These are phyloP conservation scores for Polydrusus pterygomalis DNA, from an alignment of 2,888 invertebrate genomes.

Conservation along the genomic window DNA sequence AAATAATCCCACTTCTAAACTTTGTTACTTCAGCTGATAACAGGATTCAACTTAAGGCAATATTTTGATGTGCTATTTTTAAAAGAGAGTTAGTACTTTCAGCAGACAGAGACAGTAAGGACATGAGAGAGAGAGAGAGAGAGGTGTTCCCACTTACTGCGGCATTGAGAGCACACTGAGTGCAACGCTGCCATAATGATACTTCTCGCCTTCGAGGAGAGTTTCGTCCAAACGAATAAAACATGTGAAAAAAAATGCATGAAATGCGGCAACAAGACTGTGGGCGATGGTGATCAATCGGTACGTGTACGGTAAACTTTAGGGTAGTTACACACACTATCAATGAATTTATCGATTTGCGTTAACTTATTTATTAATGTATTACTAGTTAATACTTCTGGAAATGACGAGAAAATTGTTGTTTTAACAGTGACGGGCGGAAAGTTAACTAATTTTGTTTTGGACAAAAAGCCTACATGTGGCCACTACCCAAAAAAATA, in stretches of 20 bases:
- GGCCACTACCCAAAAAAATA: too few species aligned
- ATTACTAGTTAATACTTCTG: too few species aligned
- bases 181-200: constrained; percentile 71
- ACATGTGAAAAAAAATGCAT: constrained; percentile 33
- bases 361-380: too few species aligned
- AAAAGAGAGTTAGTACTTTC: constrained; percentile 10
- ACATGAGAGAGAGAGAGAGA: constrained; percentile 7
- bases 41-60: too few species aligned
- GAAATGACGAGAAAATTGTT: too few species aligned
- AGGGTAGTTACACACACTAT: constrained; percentile 12
- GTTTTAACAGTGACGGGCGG: too few species aligned
- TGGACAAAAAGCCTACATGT: too few species aligned
- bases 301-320: constrained; percentile 14
- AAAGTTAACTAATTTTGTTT: too few species aligned
- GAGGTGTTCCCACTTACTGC: constrained; percentile 69
- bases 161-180: constrained; percentile 71
- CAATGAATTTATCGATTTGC: background rate
- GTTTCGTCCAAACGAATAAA: constrained; percentile 39
- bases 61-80: background rate
- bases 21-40: too few species aligned
- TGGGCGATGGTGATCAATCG: background rate
- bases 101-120: constrained; percentile 24
- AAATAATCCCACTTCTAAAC: too few species aligned
- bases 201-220: constrained; percentile 68
- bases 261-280: constrained; percentile 15